Base-by-base conservation (phyloP, 2,113 vertebrate genomes). In the Cyanoramphus novaezelandiae region DNA sequence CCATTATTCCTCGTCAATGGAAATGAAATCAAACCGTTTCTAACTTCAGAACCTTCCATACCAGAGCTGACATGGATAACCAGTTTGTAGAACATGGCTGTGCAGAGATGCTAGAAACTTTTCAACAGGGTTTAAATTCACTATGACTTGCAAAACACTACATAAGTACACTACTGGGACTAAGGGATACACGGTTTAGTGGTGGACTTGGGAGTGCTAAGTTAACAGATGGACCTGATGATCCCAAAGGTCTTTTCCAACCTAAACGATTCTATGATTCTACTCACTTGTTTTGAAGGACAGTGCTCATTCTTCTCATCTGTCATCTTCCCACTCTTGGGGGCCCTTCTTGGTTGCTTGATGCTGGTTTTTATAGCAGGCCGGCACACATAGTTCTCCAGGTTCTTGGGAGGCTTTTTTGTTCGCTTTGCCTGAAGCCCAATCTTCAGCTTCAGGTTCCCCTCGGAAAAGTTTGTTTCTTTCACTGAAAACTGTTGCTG, bases 331-430 rank as follows among this genome's bases (percentile, higher is more conserved):
- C 97, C 98, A 17, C 97, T 83, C 96, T 98, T 98, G 17, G 97
- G 95, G 64, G 96, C 91, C 96, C 91, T 99, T 89, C 99, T 95
- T 7, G 98, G 94, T 75, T 98, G 98, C 85, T 98, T 98, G 84
- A 98, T 98, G 95, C 99, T 99, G 93, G 99, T 99, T 97, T 99
- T 99, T 97, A 99, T 98, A 93, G 99, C 99, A 84, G 99, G 99
- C 86, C 99, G 98, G 97, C 99, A 99, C 46, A 99, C 99, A 95
- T 99, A 99, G 97, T 99, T 99, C 97, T 99, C 99, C 75, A 99
- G 98, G 92, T 99, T 99, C 97, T 99, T 99, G 83, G 99, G 99
- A 68, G 99, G 99, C 49, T 99, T 99, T 96, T 99, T 99, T 27
- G 99, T 99, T 94, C 99, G 97, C 89, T 99, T 99, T 50, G 99